These are phyloP conservation scores for Netelia fuscicornis DNA, from an alignment of 2,888 invertebrate species.

Conservation along the genomic window DNA sequence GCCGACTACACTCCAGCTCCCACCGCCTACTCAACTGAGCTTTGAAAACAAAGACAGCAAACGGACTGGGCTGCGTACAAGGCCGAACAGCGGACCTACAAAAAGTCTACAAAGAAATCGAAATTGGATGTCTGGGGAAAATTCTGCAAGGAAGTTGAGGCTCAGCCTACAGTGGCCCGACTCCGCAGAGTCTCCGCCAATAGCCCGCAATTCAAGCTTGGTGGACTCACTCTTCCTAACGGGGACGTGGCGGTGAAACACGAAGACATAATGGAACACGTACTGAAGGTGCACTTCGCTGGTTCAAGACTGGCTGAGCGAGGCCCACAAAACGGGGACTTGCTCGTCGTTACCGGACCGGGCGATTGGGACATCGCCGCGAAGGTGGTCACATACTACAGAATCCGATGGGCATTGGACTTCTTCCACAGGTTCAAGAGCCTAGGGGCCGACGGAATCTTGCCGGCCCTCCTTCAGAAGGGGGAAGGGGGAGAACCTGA, in stretches of 20 bases:
- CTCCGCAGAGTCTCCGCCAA: conserved; percentile 37
- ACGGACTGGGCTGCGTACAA: conserved; percentile 3
- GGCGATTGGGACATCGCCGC: conserved; percentile 10
- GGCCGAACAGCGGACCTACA: conserved; percentile 7
- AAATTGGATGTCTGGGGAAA: background rate
- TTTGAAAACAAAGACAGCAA: background rate
- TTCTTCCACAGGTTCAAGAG: conserved; percentile 42
- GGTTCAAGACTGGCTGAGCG: background rate
- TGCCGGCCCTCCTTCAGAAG: conserved; percentile 53
- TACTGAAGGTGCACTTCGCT: conserved; percentile 50
- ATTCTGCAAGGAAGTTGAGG: conserved; percentile 28
- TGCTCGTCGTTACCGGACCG: background rate
- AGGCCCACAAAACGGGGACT: background rate
- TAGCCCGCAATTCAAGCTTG: conserved; percentile 10
- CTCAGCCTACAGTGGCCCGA: conserved; percentile 5
- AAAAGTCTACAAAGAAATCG: conserved; percentile 16
- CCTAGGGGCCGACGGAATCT: conserved; percentile 40
- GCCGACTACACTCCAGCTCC: background rate
- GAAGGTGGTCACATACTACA: conserved; percentile 7
- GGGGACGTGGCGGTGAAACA: conserved; percentile 15
- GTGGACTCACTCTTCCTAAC: conserved; percentile 18
- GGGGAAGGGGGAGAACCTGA: conserved; percentile 6
- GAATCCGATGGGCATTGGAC: conserved; percentile 35
- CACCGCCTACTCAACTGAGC: background rate
- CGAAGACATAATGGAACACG: conserved; percentile 39